Conservation (phyloP, 2,797 vertebrate species). For the Pangasius sanitwongsei region DNA sequence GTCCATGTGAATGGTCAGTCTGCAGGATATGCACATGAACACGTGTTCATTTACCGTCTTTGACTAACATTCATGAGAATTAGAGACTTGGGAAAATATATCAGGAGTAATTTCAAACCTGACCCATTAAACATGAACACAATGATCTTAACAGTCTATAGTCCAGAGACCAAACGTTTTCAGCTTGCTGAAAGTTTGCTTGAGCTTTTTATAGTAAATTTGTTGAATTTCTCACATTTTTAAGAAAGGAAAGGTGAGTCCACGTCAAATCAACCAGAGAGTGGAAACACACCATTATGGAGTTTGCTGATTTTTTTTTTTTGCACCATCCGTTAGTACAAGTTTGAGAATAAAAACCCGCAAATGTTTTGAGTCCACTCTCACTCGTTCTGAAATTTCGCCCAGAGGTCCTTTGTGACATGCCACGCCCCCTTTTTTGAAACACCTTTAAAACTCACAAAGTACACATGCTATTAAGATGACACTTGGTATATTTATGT, state of each 20-base stretch:
- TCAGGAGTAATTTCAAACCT: not conserved
- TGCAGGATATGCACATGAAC: slow-evolving; percentile 54
- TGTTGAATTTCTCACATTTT: not conserved
- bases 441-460: not conserved
- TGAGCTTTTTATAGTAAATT: not conserved
- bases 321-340: too few relatives aligned
- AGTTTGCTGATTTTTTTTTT: not conserved
- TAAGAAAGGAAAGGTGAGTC: not conserved
- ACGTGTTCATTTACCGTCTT: not conserved
- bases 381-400: not conserved
- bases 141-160: not conserved
- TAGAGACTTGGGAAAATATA: not conserved
- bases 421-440: not conserved
- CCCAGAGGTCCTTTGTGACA: not conserved
- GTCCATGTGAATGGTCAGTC: slow-evolving; percentile 98
- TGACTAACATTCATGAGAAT: not conserved
- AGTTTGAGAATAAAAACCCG: not conserved
- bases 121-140: not conserved
- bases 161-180: not conserved
- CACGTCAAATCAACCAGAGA: not conserved
- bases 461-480: not conserved
- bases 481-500: not conserved
- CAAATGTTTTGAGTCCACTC: not conserved
- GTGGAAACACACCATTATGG: not conserved
- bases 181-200: not conserved